These are phyloP conservation scores for Centropus unirufus DNA, from an alignment of 2,113 vertebrate genomes.

Conservation along the genomic window DNA sequence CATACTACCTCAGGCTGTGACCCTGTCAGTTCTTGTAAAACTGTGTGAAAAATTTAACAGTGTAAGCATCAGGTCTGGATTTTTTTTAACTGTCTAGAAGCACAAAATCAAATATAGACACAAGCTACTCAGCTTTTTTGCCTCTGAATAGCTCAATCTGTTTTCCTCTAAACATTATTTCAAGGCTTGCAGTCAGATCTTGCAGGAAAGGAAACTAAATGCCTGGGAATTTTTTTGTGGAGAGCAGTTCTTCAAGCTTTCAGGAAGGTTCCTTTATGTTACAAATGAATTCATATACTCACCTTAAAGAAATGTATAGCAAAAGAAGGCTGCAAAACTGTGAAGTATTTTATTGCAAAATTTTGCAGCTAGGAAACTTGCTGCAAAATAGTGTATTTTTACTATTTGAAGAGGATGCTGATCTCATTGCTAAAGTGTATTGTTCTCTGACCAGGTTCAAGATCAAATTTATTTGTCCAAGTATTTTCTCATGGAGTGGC, in stretches of 20 bases:
- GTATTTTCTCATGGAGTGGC: neutral
- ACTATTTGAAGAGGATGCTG: neutral
- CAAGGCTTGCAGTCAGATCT: neutral
- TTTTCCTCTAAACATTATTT: neutral
- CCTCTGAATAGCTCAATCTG: neutral
- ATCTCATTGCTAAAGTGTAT: neutral
- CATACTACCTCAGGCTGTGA: constrained; percentile 47
- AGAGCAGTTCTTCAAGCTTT: neutral
- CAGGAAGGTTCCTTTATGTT: neutral
- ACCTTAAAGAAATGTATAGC: neutral
- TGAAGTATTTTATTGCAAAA: neutral
- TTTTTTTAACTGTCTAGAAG: constrained; percentile 13
- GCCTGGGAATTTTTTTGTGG: neutral
- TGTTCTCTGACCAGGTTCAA: neutral
- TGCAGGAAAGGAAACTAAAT: neutral
- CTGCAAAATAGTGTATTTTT: neutral
- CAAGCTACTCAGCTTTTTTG: neutral
- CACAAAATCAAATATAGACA: constrained; percentile 29
- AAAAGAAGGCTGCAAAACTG: neutral
- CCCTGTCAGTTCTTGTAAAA: constrained; percentile 44
- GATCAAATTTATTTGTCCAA: neutral
- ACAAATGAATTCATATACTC: neutral
- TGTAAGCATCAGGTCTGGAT: neutral
- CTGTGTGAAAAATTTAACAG: constrained; percentile 37
- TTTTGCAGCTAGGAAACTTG: neutral